Evolutionary conservation across 1,140 invertebrate species (phyloP), one percentile per base, ranked within the genome.

Genomic region (Drusus annulatus): DNA sequence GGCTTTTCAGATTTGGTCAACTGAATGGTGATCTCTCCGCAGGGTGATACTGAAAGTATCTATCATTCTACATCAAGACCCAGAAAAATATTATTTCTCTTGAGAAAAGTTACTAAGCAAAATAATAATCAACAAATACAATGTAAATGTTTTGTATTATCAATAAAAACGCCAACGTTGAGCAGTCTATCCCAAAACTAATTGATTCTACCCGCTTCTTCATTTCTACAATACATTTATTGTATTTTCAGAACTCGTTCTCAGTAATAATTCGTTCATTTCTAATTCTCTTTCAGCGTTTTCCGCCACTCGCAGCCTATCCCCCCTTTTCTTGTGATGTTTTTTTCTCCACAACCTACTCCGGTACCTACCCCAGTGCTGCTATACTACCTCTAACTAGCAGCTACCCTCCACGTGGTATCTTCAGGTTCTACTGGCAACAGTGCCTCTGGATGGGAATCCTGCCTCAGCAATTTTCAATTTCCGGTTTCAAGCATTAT

Each of bases 401-500:
- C 3, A 65, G 7, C 62, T 28, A 25, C 62, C 62, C 62, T 25
- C 62, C 25, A 21, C 31, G 68, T 45, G 45, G 36, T 10, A 45
- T 45, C 36, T 45, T 45, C 36, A 45, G 36, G 36, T 13, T 10
- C 68, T 69, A 50, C 68, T 51, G 3, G 45, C 68, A 71, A 50
- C n/a, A 50, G n/a, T 21, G 19, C 65, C 28, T 28, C 21, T 69
- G 31, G 45, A 71, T 54, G 50, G 52, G 54, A 54, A 65, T 58
- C 69, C 81, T 73, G 36, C 78, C 74, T 79, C 75, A 60, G 79
- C 81, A 80, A 80, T 83, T 83, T 83, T 83, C 81, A 83, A 80
- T 83, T 83, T 83, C 81, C 81, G 68, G 81, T 79, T 78, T 50
- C 19, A 60, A 69, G 63, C 79, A 62, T 83, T 83, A 80, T 80